phyloP scores from a whole-genome alignment of 2,797 vertebrate genomes.

The Lepilemur septentrionalis region DNA sequence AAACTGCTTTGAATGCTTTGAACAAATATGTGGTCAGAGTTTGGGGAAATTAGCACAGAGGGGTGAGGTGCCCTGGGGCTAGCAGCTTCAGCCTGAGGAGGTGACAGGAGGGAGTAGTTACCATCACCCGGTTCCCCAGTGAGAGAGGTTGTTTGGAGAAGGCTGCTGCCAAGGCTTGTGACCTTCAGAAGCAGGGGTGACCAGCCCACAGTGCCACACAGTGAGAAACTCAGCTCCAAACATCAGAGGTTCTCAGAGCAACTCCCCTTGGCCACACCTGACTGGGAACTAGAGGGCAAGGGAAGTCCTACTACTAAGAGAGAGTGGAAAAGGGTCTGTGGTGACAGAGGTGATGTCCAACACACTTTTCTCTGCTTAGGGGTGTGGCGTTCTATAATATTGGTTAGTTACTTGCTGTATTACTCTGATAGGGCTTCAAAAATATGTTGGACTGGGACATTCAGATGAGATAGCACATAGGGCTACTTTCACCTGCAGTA shows the following conservation, averaged over 20 bases:
- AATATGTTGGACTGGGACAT: not conserved
- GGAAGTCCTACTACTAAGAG: not conserved
- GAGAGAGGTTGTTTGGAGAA: not conserved
- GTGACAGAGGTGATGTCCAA: not conserved
- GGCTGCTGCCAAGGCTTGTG: no score
- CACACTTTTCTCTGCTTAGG: not conserved
- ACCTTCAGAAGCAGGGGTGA: rapidly evolving
- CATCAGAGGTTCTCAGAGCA: not conserved
- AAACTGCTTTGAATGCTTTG: not conserved
- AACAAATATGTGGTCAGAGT: not conserved
- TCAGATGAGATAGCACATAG: not conserved
- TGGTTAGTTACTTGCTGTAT: not conserved
- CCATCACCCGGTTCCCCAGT: no score
- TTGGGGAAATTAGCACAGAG: not conserved
- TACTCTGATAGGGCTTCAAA: not conserved
- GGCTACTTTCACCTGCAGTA: not conserved
- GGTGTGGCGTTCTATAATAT: not conserved
- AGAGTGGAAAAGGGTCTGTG: not conserved
- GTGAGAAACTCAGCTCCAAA: not conserved
- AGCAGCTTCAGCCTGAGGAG: not conserved
- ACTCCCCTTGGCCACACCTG: no score
- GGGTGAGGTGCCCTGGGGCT: no score
- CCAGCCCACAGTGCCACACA: not conserved
- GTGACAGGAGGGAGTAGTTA: not conserved
- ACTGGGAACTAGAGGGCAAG: not conserved